Evolutionary conservation across 2,113 vertebrate genomes (phyloP).

Genomic region (Orycteropus afer): DNA sequence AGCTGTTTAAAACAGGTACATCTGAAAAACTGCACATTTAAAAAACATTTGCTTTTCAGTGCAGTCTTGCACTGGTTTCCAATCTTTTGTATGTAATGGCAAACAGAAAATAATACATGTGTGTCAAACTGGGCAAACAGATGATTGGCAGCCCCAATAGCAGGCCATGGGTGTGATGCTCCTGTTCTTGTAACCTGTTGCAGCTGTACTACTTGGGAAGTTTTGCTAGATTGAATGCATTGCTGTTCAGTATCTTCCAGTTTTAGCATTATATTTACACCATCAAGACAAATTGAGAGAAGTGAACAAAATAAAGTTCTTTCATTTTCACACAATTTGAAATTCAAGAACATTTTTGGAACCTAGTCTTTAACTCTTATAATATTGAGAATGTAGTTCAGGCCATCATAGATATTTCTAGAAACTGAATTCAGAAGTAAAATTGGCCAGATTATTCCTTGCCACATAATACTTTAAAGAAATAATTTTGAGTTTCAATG

Average conservation of each 20-base stretch:
- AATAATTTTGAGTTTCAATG: not conserved
- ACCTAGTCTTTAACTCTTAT: not conserved
- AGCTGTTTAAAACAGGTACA: not conserved
- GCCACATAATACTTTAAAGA: slow-evolving; percentile 51
- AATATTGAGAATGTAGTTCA: not conserved
- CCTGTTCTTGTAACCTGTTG: not conserved
- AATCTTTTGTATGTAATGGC: not conserved
- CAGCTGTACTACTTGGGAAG: rapidly evolving
- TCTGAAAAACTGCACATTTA: not conserved
- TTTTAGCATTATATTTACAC: not conserved
- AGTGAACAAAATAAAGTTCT: not conserved
- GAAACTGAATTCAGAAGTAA: slow-evolving; percentile 31
- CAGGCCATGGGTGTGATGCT: rapidly evolving
- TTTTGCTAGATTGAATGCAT: not conserved
- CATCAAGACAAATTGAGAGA: not conserved
- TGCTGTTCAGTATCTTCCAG: not conserved
- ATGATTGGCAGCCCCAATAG: not conserved
- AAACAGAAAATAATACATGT: not conserved
- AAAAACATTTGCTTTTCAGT: not conserved
- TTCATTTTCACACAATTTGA: not conserved
- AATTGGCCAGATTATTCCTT: not conserved
- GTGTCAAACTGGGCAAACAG: not conserved
- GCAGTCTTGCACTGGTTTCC: not conserved
- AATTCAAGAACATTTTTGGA: not conserved
- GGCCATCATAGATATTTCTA: slow-evolving; percentile 35